Conservation (phyloP, 2,888 invertebrate species). For the Platypus cylindrus region DNA sequence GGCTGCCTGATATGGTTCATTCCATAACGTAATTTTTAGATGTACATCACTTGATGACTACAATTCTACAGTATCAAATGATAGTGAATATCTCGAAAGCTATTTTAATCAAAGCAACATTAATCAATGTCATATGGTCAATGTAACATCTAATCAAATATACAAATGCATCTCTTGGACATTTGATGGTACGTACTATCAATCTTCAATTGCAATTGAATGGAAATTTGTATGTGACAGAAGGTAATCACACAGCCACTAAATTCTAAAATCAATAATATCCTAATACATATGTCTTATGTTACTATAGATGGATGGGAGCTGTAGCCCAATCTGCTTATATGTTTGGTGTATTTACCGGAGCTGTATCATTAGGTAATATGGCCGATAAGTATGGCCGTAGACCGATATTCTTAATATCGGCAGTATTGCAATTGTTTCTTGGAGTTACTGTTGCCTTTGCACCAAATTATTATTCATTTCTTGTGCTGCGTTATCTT, state of each 20-base stretch:
- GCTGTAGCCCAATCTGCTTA: constrained; percentile 64
- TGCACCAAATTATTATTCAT: constrained; percentile 62
- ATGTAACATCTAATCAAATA: constrained; percentile 27
- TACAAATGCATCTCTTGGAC: constrained; percentile 47
- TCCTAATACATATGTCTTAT: not conserved
- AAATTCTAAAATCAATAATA: not conserved
- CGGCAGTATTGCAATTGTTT: constrained; percentile 60
- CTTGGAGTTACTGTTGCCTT: constrained; percentile 57
- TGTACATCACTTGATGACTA: not conserved
- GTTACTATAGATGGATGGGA: constrained; percentile 55
- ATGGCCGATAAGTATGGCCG: constrained; percentile 66
- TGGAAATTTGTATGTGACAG: constrained; percentile 69
- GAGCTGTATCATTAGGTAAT: constrained; percentile 64
- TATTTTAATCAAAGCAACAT: no score
- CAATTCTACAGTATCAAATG: not conserved
- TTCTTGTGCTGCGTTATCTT: constrained; percentile 46
- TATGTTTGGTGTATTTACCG: constrained; percentile 74
- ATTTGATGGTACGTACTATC: constrained; percentile 60
- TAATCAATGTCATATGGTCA: constrained; percentile 50
- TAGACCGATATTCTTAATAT: constrained; percentile 66
- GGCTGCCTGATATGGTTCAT: no score
- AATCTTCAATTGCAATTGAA: constrained; percentile 63
- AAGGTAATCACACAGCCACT: constrained; percentile 16
- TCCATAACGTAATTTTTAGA: no score
- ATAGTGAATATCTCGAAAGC: no score